Conservation (phyloP, 1,140 invertebrate genomes). For the Belonocnema kinseyi region DNA sequence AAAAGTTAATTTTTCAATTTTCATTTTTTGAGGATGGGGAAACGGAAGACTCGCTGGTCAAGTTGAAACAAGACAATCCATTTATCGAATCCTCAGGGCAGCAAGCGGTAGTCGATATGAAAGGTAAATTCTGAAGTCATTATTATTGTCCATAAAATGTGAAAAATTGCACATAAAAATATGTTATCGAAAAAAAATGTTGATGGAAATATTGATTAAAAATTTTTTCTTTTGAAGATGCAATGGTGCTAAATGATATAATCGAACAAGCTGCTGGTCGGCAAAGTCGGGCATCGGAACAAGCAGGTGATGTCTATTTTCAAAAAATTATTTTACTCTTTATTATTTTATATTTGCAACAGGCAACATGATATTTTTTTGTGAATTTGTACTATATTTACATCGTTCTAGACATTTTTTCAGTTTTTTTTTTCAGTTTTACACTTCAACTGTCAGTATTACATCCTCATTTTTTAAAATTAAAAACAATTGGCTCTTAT, state of each 20-base stretch:
- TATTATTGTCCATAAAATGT: background rate
- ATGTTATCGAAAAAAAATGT: too few species aligned
- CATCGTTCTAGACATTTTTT: slow-evolving; percentile 1
- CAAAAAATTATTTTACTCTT: slow-evolving; percentile 31
- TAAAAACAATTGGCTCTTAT: background rate
- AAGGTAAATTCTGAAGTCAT: slow-evolving; percentile 80
- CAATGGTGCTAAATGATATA: slow-evolving; percentile 98
- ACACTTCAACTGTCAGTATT: background rate
- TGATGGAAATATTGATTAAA: background rate
- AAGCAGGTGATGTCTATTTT: slow-evolving; percentile 84
- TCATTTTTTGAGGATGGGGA: slow-evolving; percentile 80
- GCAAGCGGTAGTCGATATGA: slow-evolving; percentile 94
- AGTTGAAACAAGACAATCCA: slow-evolving; percentile 93
- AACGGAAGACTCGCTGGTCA: slow-evolving; percentile 86
- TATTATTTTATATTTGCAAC: slow-evolving; percentile 1
- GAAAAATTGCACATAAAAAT: background rate
- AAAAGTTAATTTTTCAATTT: background rate
- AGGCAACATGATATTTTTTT: background rate
- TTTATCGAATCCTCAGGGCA: slow-evolving; percentile 92
- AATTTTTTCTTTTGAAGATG: slow-evolving; percentile 82
- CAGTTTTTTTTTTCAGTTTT: background rate
- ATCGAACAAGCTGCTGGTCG: slow-evolving; percentile 95
- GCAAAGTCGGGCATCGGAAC: slow-evolving; percentile 88
- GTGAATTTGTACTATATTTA: slow-evolving; percentile 8
- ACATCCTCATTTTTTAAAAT: background rate